Evolutionary conservation across 2,888 invertebrate genomes (phyloP).

Genomic region (Eupeodes luniger): DNA sequence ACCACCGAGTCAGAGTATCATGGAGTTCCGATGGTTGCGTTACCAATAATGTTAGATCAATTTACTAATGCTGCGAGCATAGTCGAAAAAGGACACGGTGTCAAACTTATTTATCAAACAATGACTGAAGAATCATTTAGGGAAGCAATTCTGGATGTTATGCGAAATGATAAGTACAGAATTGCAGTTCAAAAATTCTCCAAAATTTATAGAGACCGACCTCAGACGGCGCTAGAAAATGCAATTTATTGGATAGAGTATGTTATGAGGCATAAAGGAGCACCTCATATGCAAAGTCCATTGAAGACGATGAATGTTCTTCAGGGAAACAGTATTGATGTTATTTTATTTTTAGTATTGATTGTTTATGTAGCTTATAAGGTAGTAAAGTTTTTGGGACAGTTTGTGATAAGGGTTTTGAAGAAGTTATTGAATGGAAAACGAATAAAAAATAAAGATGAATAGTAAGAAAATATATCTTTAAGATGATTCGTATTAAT

Average conservation of each 20-base stretch:
- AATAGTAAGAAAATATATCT: not conserved
- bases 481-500: no score
- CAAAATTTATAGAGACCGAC: conserved; percentile 84
- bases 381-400: conserved; percentile 10
- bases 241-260: conserved; percentile 86
- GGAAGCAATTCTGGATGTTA: conserved; percentile 75
- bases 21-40: conserved; percentile 89
- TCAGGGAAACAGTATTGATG: conserved; percentile 84
- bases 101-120: conserved; percentile 39
- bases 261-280: conserved; percentile 85
- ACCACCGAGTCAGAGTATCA: conserved; percentile 91
- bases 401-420: not conserved
- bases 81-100: conserved; percentile 85
- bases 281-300: conserved; percentile 84
- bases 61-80: conserved; percentile 90
- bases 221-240: conserved; percentile 84
- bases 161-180: conserved; percentile 76
- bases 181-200: conserved; percentile 83
- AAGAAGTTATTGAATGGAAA: not conserved
- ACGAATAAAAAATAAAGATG: not conserved
- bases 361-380: conserved; percentile 2
- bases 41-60: conserved; percentile 91
- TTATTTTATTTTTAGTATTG: conserved; percentile 75
- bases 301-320: conserved; percentile 83
- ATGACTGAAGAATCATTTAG: conserved; percentile 74